These are phyloP conservation scores for Caracal caracal DNA, from an alignment of 2,113 vertebrate species.

Conservation along the genomic window DNA sequence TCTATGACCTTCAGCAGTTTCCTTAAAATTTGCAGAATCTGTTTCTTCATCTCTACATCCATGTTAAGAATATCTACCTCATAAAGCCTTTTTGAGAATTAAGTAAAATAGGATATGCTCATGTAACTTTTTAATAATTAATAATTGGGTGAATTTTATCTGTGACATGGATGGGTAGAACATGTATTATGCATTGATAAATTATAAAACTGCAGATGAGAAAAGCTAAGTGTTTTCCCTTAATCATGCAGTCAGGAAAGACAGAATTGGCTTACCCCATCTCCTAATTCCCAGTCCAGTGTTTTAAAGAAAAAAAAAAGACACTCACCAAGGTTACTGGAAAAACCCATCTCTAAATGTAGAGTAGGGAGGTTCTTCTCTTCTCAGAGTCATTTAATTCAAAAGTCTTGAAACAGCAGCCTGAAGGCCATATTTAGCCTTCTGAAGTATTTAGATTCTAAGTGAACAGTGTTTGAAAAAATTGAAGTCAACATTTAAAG, in stretches of 20 bases:
- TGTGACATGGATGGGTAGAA: background rate
- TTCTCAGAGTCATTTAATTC: background rate
- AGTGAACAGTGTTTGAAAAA: conserved; percentile 15
- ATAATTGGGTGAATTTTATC: background rate
- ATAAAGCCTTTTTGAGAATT: background rate
- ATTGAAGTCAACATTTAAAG: background rate
- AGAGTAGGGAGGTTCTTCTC: background rate
- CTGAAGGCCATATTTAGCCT: background rate
- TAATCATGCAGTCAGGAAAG: background rate
- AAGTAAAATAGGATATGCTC: background rate
- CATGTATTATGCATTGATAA: background rate
- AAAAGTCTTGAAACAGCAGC: background rate
- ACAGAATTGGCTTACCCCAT: background rate
- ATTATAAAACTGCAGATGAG: background rate
- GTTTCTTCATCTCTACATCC: background rate
- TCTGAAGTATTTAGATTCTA: background rate
- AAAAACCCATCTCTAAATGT: background rate
- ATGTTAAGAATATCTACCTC: background rate
- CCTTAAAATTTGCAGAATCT: background rate
- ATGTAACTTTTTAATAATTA: conserved; percentile 28
- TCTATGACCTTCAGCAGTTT: background rate
- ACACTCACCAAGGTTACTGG: background rate
- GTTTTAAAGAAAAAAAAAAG: background rate
- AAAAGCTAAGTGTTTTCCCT: background rate
- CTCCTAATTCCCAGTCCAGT: background rate